Evolutionary conservation across 2,113 vertebrate genomes (phyloP).

Genomic region (Crotalus horridus): DNA sequence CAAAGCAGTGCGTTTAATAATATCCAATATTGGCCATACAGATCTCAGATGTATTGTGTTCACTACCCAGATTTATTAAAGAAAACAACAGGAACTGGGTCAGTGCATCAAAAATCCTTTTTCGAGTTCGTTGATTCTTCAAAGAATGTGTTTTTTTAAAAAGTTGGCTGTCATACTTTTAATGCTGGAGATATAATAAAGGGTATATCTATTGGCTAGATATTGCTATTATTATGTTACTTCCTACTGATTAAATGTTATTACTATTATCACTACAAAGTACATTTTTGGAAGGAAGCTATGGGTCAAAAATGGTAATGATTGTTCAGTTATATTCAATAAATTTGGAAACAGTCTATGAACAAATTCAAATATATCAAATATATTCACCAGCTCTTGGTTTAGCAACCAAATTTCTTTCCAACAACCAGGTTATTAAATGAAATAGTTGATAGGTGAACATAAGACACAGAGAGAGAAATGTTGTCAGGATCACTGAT

Average conservation of each 20-base stretch:
- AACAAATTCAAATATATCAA: not conserved
- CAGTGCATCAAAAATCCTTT: not conserved
- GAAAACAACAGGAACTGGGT: not conserved
- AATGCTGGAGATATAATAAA: not conserved
- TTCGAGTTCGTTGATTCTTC: not conserved
- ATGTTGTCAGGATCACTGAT: not conserved
- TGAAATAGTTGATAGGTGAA: not conserved
- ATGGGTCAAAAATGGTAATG: not conserved
- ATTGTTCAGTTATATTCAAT: not conserved
- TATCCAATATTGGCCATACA: constrained; percentile 78
- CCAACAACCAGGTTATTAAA: not conserved
- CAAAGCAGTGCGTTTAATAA: constrained; percentile 92
- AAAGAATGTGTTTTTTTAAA: not conserved
- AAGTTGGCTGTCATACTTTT: not conserved
- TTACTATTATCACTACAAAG: not conserved
- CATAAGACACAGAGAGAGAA: not conserved
- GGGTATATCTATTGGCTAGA: not conserved
- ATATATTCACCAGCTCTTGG: not conserved
- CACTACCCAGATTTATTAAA: constrained; percentile 74
- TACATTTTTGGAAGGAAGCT: not conserved
- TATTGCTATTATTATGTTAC: not conserved
- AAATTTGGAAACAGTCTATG: not conserved
- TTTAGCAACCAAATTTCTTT: not conserved
- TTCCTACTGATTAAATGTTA: not conserved
- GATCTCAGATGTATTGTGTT: constrained; percentile 78